phyloP scores from a whole-genome alignment of 2,888 invertebrate species.

The Gasteruption jaculator region DNA sequence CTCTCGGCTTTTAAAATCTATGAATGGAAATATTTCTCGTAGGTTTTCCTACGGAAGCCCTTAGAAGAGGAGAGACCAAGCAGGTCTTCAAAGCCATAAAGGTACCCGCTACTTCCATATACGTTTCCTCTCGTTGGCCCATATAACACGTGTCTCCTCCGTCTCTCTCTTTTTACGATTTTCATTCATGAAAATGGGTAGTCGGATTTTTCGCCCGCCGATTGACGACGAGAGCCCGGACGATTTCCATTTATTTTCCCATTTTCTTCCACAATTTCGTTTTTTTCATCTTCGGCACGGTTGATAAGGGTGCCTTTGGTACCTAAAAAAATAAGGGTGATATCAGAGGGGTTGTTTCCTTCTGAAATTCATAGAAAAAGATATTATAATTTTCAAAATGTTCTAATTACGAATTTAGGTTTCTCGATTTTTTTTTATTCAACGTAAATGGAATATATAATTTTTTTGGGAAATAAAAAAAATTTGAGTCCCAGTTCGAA shows the following conservation, averaged over 20 bases:
- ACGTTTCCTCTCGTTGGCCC: conserved; percentile 28
- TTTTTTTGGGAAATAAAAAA: no score
- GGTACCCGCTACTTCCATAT: conserved; percentile 42
- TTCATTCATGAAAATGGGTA: conserved; percentile 39
- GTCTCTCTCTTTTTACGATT: conserved; percentile 30
- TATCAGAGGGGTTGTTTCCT: no score
- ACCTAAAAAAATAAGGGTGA: no score
- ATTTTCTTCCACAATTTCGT: not conserved
- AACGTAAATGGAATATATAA: no score
- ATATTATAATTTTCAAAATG: no score
- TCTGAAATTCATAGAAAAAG: no score
- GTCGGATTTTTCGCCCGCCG: not conserved
- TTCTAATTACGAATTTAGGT: no score
- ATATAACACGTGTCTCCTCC: conserved; percentile 32
- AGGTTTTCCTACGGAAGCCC: conserved; percentile 47
- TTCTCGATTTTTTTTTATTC: no score
- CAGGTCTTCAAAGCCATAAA: conserved; percentile 50
- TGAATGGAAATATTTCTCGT: conserved; percentile 48
- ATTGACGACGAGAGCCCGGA: not conserved
- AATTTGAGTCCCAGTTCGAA: no score
- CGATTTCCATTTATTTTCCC: conserved; percentile 20
- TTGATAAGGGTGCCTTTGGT: no score
- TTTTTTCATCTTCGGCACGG: no score
- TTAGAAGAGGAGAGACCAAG: conserved; percentile 35
- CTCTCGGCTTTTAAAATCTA: conserved; percentile 40